A percentile compares a stretch with the other conserved stretches of the same genome.
phyloP scores from a whole-genome alignment of 2,797 vertebrate genomes.

The Oreochromis grahami region DNA sequence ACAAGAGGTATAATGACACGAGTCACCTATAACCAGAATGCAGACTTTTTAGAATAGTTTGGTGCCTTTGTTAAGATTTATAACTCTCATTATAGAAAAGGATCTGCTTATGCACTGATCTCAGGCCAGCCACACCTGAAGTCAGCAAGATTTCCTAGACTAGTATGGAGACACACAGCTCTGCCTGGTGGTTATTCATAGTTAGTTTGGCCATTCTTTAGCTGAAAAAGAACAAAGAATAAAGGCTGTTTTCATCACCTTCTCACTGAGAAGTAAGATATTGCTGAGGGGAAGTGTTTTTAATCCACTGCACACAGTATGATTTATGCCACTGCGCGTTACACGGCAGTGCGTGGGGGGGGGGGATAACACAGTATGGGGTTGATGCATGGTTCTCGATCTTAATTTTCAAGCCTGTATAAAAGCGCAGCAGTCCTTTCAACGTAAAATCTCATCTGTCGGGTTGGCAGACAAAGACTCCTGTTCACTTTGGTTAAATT shows the following conservation, averaged over 20 bases:
- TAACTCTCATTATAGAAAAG: neutral
- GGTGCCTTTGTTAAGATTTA: neutral
- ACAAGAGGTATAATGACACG: neutral
- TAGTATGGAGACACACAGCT: neutral
- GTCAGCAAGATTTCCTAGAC: conserved; percentile 31
- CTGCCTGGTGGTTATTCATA: conserved; percentile 4
- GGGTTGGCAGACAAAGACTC: neutral
- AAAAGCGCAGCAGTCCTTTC: neutral
- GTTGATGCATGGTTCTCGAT: neutral
- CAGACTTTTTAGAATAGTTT: neutral
- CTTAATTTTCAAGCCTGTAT: neutral
- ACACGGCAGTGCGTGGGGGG: neutral
- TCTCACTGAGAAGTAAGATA: neutral
- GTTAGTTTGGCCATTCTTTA: conserved; percentile 21
- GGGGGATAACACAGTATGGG: neutral
- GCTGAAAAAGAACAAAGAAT: neutral
- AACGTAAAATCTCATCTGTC: neutral
- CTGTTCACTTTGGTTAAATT: neutral
- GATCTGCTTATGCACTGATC: neutral
- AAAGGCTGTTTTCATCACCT: neutral
- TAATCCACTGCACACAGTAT: neutral
- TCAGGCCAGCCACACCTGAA: neutral
- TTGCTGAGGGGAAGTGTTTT: conserved; percentile 1
- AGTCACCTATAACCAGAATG: neutral
- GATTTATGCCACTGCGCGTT: neutral